These are phyloP conservation scores for Scarus forsteni DNA, from an alignment of 2,797 vertebrate species.

Conservation along the genomic window DNA sequence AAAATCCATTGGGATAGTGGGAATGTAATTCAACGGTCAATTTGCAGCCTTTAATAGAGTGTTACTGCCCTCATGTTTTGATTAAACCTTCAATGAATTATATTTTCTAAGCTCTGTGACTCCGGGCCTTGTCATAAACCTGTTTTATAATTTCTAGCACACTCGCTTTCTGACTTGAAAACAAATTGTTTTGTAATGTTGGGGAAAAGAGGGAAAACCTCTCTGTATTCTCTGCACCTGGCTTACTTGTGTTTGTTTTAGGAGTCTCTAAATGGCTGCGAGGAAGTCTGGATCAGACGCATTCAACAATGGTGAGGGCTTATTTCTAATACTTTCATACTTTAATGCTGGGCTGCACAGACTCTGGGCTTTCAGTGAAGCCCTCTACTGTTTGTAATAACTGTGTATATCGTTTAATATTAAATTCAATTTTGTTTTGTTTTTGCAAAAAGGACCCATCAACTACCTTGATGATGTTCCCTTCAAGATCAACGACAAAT, in stretches of 20 bases:
- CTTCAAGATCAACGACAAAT: conserved; percentile 98
- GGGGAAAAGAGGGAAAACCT: background rate
- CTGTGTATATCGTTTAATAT: background rate
- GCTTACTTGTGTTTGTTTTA: conserved; percentile 67
- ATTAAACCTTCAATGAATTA: background rate
- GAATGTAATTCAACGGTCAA: background rate
- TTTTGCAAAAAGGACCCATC: conserved; percentile 86
- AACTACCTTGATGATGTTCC: conserved; percentile 98
- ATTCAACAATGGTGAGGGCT: conserved; percentile 90
- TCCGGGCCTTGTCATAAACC: background rate
- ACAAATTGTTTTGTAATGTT: background rate
- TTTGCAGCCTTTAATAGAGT: background rate
- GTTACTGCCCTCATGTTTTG: conserved; percentile 1
- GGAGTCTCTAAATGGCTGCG: conserved; percentile 98
- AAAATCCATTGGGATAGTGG: conserved; percentile 19
- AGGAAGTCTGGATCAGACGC: conserved; percentile 95
- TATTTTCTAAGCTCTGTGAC: conserved; percentile 13
- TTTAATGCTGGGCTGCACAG: background rate
- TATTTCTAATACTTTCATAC: conserved; percentile 9
- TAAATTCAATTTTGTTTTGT: background rate
- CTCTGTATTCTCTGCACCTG: background rate
- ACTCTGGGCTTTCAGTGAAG: background rate
- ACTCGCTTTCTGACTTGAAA: background rate
- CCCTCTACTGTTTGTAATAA: background rate
- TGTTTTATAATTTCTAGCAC: background rate